Percentiles rank a stretch among this genome's conserved stretches.
phyloP scores from a whole-genome alignment of 1,140 invertebrate genomes.

The Idris sp. region DNA sequence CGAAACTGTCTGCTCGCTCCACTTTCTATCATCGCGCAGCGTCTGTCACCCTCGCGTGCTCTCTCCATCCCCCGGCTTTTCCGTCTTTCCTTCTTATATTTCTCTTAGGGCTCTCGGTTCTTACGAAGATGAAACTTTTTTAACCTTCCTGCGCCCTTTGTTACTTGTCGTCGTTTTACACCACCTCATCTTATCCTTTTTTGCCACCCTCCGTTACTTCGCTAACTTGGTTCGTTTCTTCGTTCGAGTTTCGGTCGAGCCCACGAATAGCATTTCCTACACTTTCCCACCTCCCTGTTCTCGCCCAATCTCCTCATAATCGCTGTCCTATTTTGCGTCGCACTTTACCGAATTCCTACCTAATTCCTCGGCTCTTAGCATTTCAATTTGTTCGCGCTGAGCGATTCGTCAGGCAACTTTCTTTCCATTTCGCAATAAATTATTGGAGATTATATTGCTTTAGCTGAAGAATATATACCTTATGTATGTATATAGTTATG shows the following conservation, averaged over 20 bases:
- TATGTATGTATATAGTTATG: too few species aligned
- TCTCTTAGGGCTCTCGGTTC: slow-evolving; percentile 49
- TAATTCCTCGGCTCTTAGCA: slow-evolving; percentile 67
- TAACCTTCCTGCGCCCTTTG: slow-evolving; percentile 52
- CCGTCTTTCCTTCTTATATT: slow-evolving; percentile 40
- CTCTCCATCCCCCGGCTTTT: slow-evolving; percentile 34
- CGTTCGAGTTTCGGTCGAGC: slow-evolving; percentile 38
- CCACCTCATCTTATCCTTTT: slow-evolving; percentile 53
- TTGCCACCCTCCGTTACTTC: slow-evolving; percentile 44
- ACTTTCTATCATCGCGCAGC: slow-evolving; percentile 39
- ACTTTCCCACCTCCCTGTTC: slow-evolving; percentile 26
- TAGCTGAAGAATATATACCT: too few species aligned
- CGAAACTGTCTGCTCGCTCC: slow-evolving; percentile 56
- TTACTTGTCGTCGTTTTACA: slow-evolving; percentile 53
- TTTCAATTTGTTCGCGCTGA: slow-evolving; percentile 74
- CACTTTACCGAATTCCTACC: slow-evolving; percentile 64
- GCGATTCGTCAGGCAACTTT: slow-evolving; percentile 63
- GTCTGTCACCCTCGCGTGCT: slow-evolving; percentile 34
- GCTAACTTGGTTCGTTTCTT: slow-evolving; percentile 42
- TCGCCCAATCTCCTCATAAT: slow-evolving; percentile 56
- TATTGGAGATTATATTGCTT: slow-evolving; percentile 52
- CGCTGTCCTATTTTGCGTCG: slow-evolving; percentile 65
- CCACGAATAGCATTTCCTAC: slow-evolving; percentile 33
- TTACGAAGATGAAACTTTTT: slow-evolving; percentile 57
- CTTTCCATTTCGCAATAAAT: slow-evolving; percentile 52